Evolutionary conservation across 30 jellyfish, hydroid and myxozoan species (phyloP).

Genomic region (Aurelia aurita): DNA sequence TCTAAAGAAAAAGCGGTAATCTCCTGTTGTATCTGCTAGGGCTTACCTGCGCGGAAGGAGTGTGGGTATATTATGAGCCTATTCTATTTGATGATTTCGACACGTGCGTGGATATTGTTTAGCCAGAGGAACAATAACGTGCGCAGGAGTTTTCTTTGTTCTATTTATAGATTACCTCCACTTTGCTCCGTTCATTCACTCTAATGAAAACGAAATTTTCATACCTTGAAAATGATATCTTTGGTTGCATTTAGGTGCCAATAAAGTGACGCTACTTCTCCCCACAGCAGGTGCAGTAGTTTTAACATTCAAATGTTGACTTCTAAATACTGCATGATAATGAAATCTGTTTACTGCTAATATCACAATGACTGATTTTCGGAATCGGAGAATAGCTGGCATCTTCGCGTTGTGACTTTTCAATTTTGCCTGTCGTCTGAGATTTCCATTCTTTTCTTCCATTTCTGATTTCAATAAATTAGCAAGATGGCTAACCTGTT

Average conservation of each 20-base stretch:
- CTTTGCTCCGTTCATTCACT: too few species aligned
- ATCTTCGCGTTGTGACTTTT: not conserved
- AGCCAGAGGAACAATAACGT: too few species aligned
- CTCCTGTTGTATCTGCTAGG: too few species aligned
- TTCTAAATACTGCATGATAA: slow-evolving; percentile 25
- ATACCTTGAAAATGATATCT: slow-evolving; percentile 1
- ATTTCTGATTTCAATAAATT: slow-evolving; percentile 68
- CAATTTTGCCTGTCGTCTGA: slow-evolving; percentile 24
- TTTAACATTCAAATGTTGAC: not conserved
- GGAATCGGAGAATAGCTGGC: slow-evolving; percentile 66
- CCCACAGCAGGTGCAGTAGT: not conserved
- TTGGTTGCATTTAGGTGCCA: not conserved
- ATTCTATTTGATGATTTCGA: too few species aligned
- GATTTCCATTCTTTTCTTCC: slow-evolving; percentile 40
- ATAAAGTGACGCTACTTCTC: not conserved
- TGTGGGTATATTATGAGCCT: too few species aligned
- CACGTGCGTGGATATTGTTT: too few species aligned
- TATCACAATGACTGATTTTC: slow-evolving; percentile 74
- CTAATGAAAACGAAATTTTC: too few species aligned
- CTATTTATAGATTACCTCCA: too few species aligned
- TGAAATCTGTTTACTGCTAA: slow-evolving; percentile 63
- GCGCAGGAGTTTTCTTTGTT: too few species aligned
- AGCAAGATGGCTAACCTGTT: slow-evolving; percentile 29
- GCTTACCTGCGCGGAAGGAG: too few species aligned
- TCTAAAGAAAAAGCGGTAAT: too few species aligned